These are phyloP conservation scores for Salpingus planirostris DNA, from an alignment of 2,888 invertebrate species.

Conservation along the genomic window DNA sequence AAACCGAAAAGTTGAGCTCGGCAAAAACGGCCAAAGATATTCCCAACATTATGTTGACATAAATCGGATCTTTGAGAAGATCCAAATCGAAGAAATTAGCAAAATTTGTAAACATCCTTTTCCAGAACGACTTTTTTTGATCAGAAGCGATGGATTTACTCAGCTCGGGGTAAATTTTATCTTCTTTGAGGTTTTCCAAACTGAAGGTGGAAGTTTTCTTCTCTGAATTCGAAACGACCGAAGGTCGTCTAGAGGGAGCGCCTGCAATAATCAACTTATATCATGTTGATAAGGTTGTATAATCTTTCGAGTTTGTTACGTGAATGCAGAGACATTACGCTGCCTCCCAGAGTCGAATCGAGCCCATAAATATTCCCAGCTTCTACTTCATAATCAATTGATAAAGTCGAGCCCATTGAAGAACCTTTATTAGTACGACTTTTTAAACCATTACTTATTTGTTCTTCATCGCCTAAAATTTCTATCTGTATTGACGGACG, in stretches of 20 bases:
- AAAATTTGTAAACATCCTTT: conserved; percentile 25
- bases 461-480: neutral
- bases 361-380: conserved; percentile 40
- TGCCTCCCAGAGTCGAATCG: conserved; percentile 37
- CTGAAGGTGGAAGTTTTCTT: conserved; percentile 3
- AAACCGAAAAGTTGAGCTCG: conserved; percentile 58
- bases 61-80: conserved; percentile 56
- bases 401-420: conserved; percentile 12
- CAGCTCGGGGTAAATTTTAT: conserved; percentile 19
- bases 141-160: conserved; percentile 17
- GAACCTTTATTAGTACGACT: neutral
- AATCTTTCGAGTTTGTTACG: conserved; percentile 16
- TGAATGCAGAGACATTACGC: conserved; percentile 28
- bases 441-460: conserved; percentile 17
- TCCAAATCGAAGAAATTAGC: conserved; percentile 60
- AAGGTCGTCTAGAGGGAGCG: conserved; percentile 9
- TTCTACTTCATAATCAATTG: conserved; percentile 37
- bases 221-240: conserved; percentile 5
- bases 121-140: conserved; percentile 10
- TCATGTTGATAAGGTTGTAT: neutral
- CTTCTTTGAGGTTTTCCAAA: conserved; percentile 1
- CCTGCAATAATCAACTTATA: conserved; percentile 24
- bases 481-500: no score
- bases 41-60: conserved; percentile 58
- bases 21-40: conserved; percentile 59